These are phyloP conservation scores for Polydrusus pterygomalis DNA, from an alignment of 2,888 invertebrate genomes.

Conservation along the genomic window DNA sequence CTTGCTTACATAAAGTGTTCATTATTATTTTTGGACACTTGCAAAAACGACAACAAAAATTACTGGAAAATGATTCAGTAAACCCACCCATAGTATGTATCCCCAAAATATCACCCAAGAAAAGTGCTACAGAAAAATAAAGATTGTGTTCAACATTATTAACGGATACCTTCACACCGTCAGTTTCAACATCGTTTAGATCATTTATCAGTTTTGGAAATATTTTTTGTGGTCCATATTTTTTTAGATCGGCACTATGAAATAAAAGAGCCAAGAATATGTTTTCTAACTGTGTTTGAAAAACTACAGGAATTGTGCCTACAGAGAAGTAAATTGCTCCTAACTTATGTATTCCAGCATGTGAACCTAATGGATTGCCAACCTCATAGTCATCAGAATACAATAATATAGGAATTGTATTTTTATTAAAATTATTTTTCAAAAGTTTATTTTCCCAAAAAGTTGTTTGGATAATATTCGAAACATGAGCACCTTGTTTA, in stretches of 20 bases:
- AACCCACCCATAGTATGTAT: conserved; percentile 9
- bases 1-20: neutral
- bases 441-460: conserved; percentile 17
- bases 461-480: conserved; percentile 14
- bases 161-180: neutral
- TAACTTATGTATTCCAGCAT: conserved; percentile 1
- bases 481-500: neutral
- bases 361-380: conserved; percentile 3
- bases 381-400: conserved; percentile 8
- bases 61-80: conserved; percentile 8
- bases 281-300: conserved; percentile 7
- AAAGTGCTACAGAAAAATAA: conserved; percentile 12
- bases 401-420: conserved; percentile 18
- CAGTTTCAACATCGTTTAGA: neutral
- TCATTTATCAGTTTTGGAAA: neutral
- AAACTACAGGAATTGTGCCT: neutral
- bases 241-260: neutral
- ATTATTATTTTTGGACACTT: neutral
- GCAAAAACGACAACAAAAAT: conserved; percentile 15
- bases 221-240: no score
- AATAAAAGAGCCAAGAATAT: neutral
- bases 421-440: conserved; percentile 11
- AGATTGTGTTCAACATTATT: neutral
- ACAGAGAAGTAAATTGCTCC: conserved; percentile 3
- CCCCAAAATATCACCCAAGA: conserved; percentile 19